Percentiles rank a stretch among this genome's conserved stretches.
phyloP scores from a whole-genome alignment of 2,797 vertebrate species.

The Melopsittacus undulatus region DNA sequence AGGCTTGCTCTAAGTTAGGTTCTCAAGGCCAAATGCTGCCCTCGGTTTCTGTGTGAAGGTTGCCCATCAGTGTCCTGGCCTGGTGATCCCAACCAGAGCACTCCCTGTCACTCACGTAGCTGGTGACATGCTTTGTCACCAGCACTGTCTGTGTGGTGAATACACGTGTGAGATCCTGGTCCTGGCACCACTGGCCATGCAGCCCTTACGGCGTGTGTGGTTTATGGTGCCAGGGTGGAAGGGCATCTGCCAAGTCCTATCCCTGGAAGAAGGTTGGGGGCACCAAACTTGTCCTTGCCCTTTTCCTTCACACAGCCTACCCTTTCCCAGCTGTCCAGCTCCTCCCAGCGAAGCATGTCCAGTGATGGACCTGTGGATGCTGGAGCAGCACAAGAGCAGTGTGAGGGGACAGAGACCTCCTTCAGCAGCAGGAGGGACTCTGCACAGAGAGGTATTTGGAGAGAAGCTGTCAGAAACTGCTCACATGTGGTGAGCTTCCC shows the following conservation, averaged over 20 bases:
- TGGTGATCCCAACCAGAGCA: rapidly evolving
- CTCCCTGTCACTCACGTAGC: not conserved
- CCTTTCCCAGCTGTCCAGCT: not conserved
- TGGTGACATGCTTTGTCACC: rapidly evolving
- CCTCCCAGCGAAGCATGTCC: not conserved
- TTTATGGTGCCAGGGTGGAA: not conserved
- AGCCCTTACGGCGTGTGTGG: rapidly evolving
- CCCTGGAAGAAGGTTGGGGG: not conserved
- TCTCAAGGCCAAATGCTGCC: not conserved
- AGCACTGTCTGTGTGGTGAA: not conserved
- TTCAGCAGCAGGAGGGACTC: not conserved
- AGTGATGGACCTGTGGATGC: not conserved
- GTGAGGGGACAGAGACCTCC: not conserved
- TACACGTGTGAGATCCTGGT: rapidly evolving
- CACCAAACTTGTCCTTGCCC: not conserved
- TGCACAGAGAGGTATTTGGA: not conserved
- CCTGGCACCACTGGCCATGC: not conserved
- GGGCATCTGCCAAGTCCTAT: not conserved
- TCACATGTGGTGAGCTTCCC: not conserved
- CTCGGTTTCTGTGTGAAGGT: not conserved
- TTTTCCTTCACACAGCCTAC: not conserved
- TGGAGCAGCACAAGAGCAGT: not conserved
- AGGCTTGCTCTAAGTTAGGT: constrained; percentile 6
- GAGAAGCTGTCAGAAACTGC: not conserved
- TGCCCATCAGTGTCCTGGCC: not conserved